Evolutionary conservation across 2,888 invertebrate genomes (phyloP).

Genomic region (Spodoptera exigua): DNA sequence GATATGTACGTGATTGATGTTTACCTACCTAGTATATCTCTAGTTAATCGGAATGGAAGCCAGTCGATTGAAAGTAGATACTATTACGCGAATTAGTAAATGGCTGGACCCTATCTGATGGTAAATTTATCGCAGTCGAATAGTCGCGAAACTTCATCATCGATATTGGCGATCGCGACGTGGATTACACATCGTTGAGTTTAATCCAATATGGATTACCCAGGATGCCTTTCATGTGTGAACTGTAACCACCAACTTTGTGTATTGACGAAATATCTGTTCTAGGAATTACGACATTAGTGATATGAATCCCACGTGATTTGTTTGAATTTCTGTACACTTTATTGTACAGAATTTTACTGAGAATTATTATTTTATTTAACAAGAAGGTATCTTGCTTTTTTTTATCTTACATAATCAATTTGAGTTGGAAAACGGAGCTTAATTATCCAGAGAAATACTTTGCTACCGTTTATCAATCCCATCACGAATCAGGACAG

Average conservation of each 20-base stretch:
- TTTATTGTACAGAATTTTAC: too few relatives aligned
- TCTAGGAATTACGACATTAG: too few relatives aligned
- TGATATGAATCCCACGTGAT: too few relatives aligned
- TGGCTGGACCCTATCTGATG: background rate
- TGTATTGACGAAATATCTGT: too few relatives aligned
- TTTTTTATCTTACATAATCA: too few relatives aligned
- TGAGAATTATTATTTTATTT: too few relatives aligned
- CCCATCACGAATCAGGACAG: slow-evolving; percentile 11
- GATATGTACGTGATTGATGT: background rate
- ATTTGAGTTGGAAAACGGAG: too few relatives aligned
- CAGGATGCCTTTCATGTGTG: background rate
- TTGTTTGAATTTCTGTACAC: too few relatives aligned
- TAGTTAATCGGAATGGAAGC: slow-evolving; percentile 21
- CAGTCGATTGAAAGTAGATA: slow-evolving; percentile 14
- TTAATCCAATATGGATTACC: background rate
- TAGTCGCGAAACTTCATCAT: background rate
- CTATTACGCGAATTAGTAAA: slow-evolving; percentile 19
- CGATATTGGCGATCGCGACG: background rate
- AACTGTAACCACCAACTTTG: background rate
- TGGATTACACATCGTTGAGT: too few relatives aligned
- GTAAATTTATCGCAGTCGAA: background rate
- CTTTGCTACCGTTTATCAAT: background rate
- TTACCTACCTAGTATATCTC: slow-evolving; percentile 9
- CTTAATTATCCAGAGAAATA: too few relatives aligned
- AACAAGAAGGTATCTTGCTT: too few relatives aligned